Evolutionary conservation across 2,888 invertebrate genomes (phyloP).

Genomic region (Cancer borealis): DNA sequence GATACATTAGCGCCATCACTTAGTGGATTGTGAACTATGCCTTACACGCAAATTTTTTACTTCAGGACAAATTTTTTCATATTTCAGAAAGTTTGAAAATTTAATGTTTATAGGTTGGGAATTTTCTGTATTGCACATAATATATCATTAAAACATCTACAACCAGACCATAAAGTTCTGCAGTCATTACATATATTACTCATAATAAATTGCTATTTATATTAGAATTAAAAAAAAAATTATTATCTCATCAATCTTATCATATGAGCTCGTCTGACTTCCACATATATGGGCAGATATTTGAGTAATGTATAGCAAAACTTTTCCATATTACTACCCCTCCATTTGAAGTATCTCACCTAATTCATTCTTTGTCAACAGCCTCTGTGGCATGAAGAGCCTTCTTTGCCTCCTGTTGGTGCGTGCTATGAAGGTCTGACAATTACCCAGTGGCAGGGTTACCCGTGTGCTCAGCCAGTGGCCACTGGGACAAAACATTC

Average conservation of each 20-base stretch:
- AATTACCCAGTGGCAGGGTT: constrained; percentile 79
- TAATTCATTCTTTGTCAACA: constrained; percentile 83
- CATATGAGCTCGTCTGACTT: not conserved
- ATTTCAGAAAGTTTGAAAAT: no score
- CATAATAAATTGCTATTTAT: not conserved
- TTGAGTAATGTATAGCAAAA: not conserved
- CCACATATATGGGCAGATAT: not conserved
- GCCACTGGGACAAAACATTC: constrained; percentile 87
- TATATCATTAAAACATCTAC: no score
- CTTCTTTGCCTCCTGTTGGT: constrained; percentile 80
- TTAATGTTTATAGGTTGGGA: no score
- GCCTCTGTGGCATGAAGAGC: constrained; percentile 83
- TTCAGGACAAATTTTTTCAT: no score
- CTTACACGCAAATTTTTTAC: no score
- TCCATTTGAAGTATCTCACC: constrained; percentile 78
- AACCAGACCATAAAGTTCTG: not conserved
- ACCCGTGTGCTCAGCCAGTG: constrained; percentile 85
- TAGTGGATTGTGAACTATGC: no score
- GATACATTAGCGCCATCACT: no score
- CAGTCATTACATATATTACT: not conserved
- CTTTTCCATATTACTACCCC: not conserved
- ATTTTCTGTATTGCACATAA: no score
- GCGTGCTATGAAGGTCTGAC: constrained; percentile 79
- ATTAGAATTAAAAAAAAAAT: not conserved
- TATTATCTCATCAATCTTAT: not conserved